Conservation (phyloP, 2,113 vertebrate species). For the Tetraodon nigroviridis region DNA sequence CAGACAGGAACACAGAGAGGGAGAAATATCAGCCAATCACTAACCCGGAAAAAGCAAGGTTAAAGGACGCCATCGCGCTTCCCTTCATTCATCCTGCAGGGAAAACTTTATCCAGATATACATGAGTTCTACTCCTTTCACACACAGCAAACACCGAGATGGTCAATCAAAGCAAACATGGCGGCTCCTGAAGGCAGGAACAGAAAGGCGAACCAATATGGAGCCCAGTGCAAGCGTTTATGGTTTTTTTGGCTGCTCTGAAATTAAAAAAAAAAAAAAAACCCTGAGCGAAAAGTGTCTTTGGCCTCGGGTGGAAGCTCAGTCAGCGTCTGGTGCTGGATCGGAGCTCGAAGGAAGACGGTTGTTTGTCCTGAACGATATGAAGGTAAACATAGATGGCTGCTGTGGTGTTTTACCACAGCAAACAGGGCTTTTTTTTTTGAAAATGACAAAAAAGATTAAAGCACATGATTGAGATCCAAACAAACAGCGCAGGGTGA, state of each 20-base stretch:
- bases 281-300: neutral
- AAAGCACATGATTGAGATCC: too few relatives aligned
- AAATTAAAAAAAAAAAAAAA: too few relatives aligned
- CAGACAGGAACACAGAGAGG: neutral
- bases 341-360: neutral
- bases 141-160: conserved; percentile 13
- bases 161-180: conserved; percentile 47
- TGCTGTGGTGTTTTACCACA: neutral
- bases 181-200: neutral
- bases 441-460: too few relatives aligned
- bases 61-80: conserved; percentile 32
- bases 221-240: neutral
- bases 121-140: conserved; percentile 15
- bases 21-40: neutral
- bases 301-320: neutral
- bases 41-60: neutral
- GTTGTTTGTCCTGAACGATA: neutral
- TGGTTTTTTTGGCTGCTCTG: too few relatives aligned
- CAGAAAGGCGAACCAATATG: neutral
- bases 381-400: neutral
- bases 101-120: conserved; percentile 5
- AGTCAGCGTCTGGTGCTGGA: neutral
- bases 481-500: too few relatives aligned
- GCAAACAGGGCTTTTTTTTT: too few relatives aligned
- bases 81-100: conserved; percentile 26